A percentile compares a stretch with the other conserved stretches of the same genome.
Evolutionary conservation across 2,888 invertebrate species (phyloP).

Genomic region (Cantharis flavilabris): DNA sequence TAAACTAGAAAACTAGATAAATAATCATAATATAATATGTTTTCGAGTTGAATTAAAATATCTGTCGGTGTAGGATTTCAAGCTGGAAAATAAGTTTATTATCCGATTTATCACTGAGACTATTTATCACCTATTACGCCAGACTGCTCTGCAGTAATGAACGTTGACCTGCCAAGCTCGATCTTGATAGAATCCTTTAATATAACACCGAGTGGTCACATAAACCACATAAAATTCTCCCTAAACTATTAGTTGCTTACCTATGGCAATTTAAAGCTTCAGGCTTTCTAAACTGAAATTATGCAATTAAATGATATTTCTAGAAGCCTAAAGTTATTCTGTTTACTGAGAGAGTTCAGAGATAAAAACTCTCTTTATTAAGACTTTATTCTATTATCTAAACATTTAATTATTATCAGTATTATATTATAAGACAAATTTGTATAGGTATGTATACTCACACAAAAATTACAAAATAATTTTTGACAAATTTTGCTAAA

Average conservation of each 20-base stretch:
- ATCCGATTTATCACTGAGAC: background rate
- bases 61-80: background rate
- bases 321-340: background rate
- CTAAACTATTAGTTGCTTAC: background rate
- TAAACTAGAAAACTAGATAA: too few relatives aligned
- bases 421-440: too few relatives aligned
- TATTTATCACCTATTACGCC: background rate
- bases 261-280: background rate
- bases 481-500: too few relatives aligned
- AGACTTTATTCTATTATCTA: too few relatives aligned
- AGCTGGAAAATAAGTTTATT: background rate
- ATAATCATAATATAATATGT: too few relatives aligned
- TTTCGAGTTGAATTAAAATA: too few relatives aligned
- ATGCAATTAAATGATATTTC: background rate
- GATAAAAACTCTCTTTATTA: too few relatives aligned
- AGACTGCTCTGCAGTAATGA: background rate
- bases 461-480: too few relatives aligned
- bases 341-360: too few relatives aligned
- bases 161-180: background rate
- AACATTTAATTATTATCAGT: too few relatives aligned
- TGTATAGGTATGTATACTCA: too few relatives aligned
- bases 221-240: background rate
- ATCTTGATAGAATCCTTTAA: background rate
- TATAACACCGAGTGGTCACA: background rate
- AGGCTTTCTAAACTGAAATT: background rate